Conservation (phyloP, 2,113 vertebrate species). For the Gymnocephalus cernua region DNA sequence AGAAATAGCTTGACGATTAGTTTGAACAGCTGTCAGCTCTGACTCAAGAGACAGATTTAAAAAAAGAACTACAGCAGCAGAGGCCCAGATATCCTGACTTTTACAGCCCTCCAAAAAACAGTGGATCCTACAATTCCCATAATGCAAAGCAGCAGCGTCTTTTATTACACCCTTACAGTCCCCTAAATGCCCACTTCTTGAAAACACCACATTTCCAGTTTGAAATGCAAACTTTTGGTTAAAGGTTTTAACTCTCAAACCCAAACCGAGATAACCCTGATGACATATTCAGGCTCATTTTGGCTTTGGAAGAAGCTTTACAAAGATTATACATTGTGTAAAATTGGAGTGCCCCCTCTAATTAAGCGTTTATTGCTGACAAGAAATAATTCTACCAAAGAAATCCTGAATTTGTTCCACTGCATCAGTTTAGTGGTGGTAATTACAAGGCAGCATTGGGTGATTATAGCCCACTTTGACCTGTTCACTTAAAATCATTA, state of each 20-base stretch:
- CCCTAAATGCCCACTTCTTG: background rate
- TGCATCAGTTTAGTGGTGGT: constrained; percentile 17
- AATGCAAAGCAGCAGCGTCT: background rate
- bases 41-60: constrained; percentile 23
- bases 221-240: background rate
- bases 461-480: constrained; percentile 30
- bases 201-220: background rate
- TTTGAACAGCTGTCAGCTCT: constrained; percentile 28
- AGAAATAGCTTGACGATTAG: constrained; percentile 10
- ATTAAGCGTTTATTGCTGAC: background rate
- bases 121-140: constrained; percentile 1
- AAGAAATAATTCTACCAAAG: constrained; percentile 3
- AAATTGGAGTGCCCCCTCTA: background rate
- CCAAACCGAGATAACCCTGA: background rate
- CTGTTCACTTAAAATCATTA: constrained; percentile 19
- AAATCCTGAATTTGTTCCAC: constrained; percentile 1
- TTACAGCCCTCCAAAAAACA: background rate
- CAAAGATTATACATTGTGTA: background rate
- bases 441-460: constrained; percentile 19
- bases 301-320: background rate
- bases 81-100: background rate
- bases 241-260: background rate
- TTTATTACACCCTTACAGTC: background rate
- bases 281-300: background rate
- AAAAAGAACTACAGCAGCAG: background rate